A percentile compares a stretch with the other conserved stretches of the same genome.
phyloP scores from a whole-genome alignment of 2,888 invertebrate species.

The Hypomecis atomaria region DNA sequence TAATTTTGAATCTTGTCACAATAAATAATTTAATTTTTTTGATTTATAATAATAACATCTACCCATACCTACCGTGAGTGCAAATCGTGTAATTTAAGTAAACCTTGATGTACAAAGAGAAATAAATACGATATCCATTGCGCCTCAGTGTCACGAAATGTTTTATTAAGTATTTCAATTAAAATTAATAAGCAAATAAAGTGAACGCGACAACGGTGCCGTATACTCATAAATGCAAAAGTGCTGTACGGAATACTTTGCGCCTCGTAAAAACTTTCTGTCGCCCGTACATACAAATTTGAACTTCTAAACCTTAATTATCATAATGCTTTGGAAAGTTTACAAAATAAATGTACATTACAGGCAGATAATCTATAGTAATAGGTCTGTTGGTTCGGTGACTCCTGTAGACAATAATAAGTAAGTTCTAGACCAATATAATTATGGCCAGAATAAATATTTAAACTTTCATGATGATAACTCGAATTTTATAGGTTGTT shows the following conservation, averaged over 20 bases:
- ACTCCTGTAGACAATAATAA: no score
- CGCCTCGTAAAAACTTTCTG: conserved; percentile 41
- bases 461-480: no score
- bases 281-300: conserved; percentile 32
- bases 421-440: no score
- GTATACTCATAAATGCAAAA: conserved; percentile 39
- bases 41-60: no score
- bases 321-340: conserved; percentile 26
- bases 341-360: neutral
- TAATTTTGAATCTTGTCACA: no score
- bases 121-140: neutral
- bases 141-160: neutral
- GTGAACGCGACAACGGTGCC: conserved; percentile 36
- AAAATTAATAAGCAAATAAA: conserved; percentile 37
- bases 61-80: no score
- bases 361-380: neutral
- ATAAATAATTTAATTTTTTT: no score
- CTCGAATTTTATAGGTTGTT: no score
- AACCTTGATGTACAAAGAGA: neutral
- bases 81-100: no score
- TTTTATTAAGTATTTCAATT: conserved; percentile 29
- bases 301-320: conserved; percentile 40
- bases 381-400: neutral
- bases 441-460: no score
- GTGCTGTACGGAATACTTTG: conserved; percentile 37